These are phyloP conservation scores for Apamea epomidion DNA, from an alignment of 2,888 invertebrate genomes.

Conservation along the genomic window DNA sequence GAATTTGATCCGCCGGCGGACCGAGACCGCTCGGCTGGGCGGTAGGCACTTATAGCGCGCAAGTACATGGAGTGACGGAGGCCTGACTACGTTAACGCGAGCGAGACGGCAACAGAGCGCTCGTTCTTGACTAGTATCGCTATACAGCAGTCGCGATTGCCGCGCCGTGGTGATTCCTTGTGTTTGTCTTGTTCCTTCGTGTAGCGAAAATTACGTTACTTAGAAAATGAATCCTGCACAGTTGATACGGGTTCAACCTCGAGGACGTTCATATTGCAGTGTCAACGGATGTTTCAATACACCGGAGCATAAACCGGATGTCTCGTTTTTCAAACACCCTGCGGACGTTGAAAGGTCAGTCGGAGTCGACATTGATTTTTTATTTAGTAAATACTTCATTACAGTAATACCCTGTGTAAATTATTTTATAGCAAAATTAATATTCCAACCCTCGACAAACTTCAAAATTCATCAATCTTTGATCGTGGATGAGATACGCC, in stretches of 20 bases:
- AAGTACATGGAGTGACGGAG: too few species aligned
- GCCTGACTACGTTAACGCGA: neutral
- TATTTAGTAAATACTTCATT: neutral
- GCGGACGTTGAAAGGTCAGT: conserved; percentile 11
- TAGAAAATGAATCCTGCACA: neutral
- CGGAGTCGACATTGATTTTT: neutral
- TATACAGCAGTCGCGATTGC: conserved; percentile 41
- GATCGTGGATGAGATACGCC: neutral
- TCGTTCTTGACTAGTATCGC: conserved; percentile 40
- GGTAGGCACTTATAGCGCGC: too few species aligned
- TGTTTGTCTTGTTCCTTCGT: neutral
- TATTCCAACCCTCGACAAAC: too few species aligned
- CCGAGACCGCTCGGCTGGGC: too few species aligned
- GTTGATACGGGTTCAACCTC: neutral
- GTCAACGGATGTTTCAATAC: conserved; percentile 38
- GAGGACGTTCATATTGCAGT: conserved; percentile 37
- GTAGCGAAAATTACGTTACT: neutral
- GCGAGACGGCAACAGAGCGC: conserved; percentile 19
- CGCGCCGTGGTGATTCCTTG: conserved; percentile 15
- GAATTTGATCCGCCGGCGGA: too few species aligned
- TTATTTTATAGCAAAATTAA: too few species aligned
- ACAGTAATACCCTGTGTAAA: neutral
- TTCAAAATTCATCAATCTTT: neutral
- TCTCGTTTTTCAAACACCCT: conserved; percentile 41
- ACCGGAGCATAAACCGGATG: conserved; percentile 7